These are phyloP conservation scores for Pteromalus puparum DNA, from an alignment of 1,140 invertebrate genomes.

Conservation along the genomic window DNA sequence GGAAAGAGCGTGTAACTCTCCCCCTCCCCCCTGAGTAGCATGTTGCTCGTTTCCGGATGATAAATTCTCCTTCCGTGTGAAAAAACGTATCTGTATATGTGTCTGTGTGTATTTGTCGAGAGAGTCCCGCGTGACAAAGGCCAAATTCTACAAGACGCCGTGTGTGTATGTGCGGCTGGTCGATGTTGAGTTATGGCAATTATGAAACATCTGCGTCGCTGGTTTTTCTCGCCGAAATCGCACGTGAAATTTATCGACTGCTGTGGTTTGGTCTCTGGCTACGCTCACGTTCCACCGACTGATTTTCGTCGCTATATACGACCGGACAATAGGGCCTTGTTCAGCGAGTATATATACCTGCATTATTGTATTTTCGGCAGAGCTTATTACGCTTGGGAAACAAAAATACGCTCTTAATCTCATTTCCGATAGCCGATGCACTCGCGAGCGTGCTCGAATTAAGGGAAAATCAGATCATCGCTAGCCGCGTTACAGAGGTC, in stretches of 20 bases:
- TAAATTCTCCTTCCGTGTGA: constrained; percentile 41
- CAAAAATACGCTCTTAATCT: too few relatives aligned
- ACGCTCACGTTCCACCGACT: background rate
- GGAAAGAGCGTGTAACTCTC: background rate
- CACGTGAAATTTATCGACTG: constrained; percentile 1
- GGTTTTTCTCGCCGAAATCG: constrained; percentile 25
- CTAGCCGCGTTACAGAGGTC: too few relatives aligned
- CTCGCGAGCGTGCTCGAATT: too few relatives aligned
- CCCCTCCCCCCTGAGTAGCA: background rate
- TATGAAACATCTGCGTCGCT: background rate
- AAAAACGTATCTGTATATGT: constrained; percentile 18
- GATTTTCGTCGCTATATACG: background rate
- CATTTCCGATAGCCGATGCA: too few relatives aligned
- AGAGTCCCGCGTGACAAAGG: constrained; percentile 26
- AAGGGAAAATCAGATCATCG: too few relatives aligned
- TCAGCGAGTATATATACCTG: too few relatives aligned
- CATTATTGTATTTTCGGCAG: too few relatives aligned
- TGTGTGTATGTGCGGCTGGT: background rate
- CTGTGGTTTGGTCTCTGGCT: background rate
- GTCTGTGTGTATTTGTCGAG: background rate
- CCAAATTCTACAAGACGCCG: constrained; percentile 30
- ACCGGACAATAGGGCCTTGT: background rate
- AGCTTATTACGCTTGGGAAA: too few relatives aligned
- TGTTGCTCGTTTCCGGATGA: constrained; percentile 40
- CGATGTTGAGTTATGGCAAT: constrained; percentile 46